Evolutionary conservation across 2,888 invertebrate species (phyloP).

Genomic region (Saturnia pavonia): DNA sequence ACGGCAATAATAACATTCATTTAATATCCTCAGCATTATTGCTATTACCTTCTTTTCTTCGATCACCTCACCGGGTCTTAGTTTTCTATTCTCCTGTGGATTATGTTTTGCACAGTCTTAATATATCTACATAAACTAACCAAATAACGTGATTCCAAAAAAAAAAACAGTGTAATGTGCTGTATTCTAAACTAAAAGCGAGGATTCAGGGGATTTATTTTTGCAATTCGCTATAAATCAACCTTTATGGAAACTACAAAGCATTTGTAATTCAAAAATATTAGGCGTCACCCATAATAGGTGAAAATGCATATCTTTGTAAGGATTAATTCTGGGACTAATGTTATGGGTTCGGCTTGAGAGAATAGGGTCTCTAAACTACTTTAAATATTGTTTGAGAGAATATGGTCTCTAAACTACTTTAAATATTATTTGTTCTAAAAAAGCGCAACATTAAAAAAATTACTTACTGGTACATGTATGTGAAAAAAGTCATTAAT

Average conservation of each 20-base stretch:
- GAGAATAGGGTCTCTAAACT: slow-evolving; percentile 74
- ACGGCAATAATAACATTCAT: slow-evolving; percentile 80
- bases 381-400: slow-evolving; percentile 55
- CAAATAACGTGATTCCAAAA: slow-evolving; percentile 49
- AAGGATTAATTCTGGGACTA: slow-evolving; percentile 52
- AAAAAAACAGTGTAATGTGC: slow-evolving; percentile 51
- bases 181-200: slow-evolving; percentile 67
- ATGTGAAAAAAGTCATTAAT: neutral
- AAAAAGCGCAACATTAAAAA: slow-evolving; percentile 10
- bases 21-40: slow-evolving; percentile 62
- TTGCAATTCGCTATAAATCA: slow-evolving; percentile 58
- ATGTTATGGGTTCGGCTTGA: slow-evolving; percentile 80
- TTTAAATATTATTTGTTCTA: slow-evolving; percentile 41
- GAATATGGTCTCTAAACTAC: slow-evolving; percentile 71
- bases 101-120: slow-evolving; percentile 78
- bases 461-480: neutral
- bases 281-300: slow-evolving; percentile 63
- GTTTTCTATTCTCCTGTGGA: slow-evolving; percentile 92
- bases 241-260: slow-evolving; percentile 58
- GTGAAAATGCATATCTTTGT: slow-evolving; percentile 60
- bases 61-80: slow-evolving; percentile 96
- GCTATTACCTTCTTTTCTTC: slow-evolving; percentile 95
- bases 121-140: slow-evolving; percentile 63
- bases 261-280: slow-evolving; percentile 54
- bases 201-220: slow-evolving; percentile 68